Evolutionary conservation across 53 echinoderm and acorn worm species (phyloP), one percentile per base, ranked within the genome.

Genomic region (Paelopatides confundens): DNA sequence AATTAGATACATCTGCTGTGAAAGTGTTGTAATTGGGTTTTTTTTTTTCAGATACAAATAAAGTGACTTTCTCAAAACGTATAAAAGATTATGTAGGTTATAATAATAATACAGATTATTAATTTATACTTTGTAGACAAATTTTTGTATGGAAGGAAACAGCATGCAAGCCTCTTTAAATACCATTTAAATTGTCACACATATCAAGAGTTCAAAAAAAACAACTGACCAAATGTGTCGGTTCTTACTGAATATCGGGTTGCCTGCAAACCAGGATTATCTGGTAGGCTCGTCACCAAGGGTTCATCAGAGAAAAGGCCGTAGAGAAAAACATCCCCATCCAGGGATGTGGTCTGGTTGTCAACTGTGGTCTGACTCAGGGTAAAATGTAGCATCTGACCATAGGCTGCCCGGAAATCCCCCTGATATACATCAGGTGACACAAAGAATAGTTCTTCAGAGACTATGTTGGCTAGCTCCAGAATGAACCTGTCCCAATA

Each of bases 321-420:
- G 65, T 86, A 81, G 28, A 97, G 94, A 39, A 93, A 92, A 24
- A 97, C 94, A 82, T 97, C 98, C 3, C 98, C 98, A 54, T 77
- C 87, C 12, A 90, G 64, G 17, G 87, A 88, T 14, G 77, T 34
- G 17, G 85, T 88, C 82, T 92, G 95, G 82, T 94, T 90, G 6
- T 83, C 90, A 13, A 51, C 66, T 0, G 93, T 86, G 21, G 92
- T 85, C 81, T 97, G 98, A 49, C 98, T 97, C 7, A 97, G 88
- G 37, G 89, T 70, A 39, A 97, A 89, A 31, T 92, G 69, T 24
- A 95, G 66, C 49, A 81, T 48, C 86, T 95, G 95, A 14, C 95
- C 98, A 38, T 95, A 95, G 4, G 95, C 92, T 7, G 98, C 92
- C 15, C 95, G 94, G 39, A 84, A 82, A 77, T 97, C 94, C 17